Evolutionary conservation across 2,888 invertebrate species (phyloP), one percentile per base, ranked within the genome.

Genomic region (Tenthredo notha): DNA sequence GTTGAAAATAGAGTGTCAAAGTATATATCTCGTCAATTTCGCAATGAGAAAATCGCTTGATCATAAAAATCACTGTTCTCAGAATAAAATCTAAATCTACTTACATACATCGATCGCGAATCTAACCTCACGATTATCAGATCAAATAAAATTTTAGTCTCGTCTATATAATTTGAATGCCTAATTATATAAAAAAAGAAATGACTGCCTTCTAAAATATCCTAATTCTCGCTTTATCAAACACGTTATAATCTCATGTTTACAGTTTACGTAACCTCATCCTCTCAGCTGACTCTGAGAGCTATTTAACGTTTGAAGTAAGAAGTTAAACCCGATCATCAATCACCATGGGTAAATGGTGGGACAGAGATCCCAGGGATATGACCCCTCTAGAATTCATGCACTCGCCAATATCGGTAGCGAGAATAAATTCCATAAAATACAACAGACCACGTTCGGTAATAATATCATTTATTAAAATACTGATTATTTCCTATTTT

Each of bases 241-340:
- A 77, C 18, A 18, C 3, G 29, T 25, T 61, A 12, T 61, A 37
- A 37, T 12, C 58, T 80, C 25, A n/a, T 58, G 25, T 61, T 58
- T 80, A 61, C 25, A 80, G 80, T 80, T 80, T 80, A 80, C 61
- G 61, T 80, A 80, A 80, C 80, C 21, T 80, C 40, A 40, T 29
- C 78, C n/a, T 21, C 50, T 80, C 80, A 80, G 21, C 61, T 80
- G 74, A 33, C n/a, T 37, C 18, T 72, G 9, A 72, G 80, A 7
- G 15, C 37, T 61, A 15, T 80, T 37, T n/a, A 54, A 77, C 18
- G 21, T 50, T 58, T 61, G 40, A 40, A 80, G 37, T 1, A 33
- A 33, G 33, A 33, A 33, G 40, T 21, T 40, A 15, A 2, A 9
- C 18, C 33, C 18, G 58, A 37, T 40, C 1, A 80, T 15, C 37